A percentile compares a stretch with the other conserved stretches of the same genome.
phyloP scores from a whole-genome alignment of 2,888 invertebrate genomes.

The Ectemnius cavifrons region DNA sequence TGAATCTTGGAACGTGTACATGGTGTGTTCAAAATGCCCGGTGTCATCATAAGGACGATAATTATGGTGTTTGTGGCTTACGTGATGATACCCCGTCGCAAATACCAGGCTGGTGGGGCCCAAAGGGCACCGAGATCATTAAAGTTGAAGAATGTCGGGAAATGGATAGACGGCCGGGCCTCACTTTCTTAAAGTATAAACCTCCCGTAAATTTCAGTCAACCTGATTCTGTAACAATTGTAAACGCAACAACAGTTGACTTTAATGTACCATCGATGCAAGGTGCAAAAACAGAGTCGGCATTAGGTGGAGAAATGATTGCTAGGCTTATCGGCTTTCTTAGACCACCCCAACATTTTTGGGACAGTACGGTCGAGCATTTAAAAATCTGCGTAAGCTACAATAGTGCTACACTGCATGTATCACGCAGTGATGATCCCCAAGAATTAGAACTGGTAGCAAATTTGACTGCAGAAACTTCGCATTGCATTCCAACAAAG shows the following conservation, averaged over 20 bases:
- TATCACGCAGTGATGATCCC: slow-evolving; percentile 70
- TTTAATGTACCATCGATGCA: slow-evolving; percentile 86
- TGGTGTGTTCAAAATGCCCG: slow-evolving; percentile 97
- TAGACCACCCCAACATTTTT: slow-evolving; percentile 85
- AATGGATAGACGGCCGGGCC: slow-evolving; percentile 89
- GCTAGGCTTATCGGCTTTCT: slow-evolving; percentile 90
- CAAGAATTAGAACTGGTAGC: slow-evolving; percentile 79
- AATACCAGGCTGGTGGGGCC: slow-evolving; percentile 94
- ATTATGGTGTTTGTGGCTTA: slow-evolving; percentile 89
- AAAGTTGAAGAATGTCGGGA: slow-evolving; percentile 88
- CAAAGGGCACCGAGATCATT: slow-evolving; percentile 87
- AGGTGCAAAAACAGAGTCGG: slow-evolving; percentile 84
- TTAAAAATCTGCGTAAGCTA: slow-evolving; percentile 89
- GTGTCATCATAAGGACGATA: slow-evolving; percentile 92
- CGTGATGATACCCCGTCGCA: slow-evolving; percentile 89
- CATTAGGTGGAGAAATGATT: slow-evolving; percentile 85
- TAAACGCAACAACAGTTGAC: slow-evolving; percentile 90
- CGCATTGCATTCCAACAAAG: slow-evolving; percentile 84
- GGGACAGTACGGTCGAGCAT: slow-evolving; percentile 84
- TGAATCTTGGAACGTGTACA: slow-evolving; percentile 89
- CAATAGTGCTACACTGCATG: slow-evolving; percentile 83
- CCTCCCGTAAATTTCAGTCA: slow-evolving; percentile 92
- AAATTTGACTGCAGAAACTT: slow-evolving; percentile 84
- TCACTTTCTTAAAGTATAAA: slow-evolving; percentile 92
- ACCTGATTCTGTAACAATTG: slow-evolving; percentile 92